Base-by-base conservation (phyloP, 2,113 vertebrate species). In the Nycticryphes semicollaris region DNA sequence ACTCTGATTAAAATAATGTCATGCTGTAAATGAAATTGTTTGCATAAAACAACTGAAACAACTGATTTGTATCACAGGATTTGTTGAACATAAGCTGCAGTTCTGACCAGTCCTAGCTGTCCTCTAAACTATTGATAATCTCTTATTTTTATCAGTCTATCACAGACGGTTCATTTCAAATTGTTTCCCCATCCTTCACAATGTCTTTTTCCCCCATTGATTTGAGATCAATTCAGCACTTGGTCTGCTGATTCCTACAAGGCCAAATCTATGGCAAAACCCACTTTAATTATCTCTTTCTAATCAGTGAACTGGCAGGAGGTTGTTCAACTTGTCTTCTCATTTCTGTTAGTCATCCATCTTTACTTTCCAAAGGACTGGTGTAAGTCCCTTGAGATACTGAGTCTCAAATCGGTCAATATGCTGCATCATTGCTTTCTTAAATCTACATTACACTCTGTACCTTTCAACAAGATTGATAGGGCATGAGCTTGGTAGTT, bases 381-480 rank as follows among this genome's bases (percentile, higher is more conserved):
- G 45, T 53, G 3, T 47, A 78, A 90, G 48, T 80, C 84, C 87
- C 74, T 69, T 45, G 91, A 83, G 91, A 80, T 43, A 39, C 25
- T 24, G 57, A 82, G 35, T 92, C 73, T 87, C 89, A 84, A 85
- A 91, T 90, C 53, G 79, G 89, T 93, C 95, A 93, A 89, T 94
- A 90, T 7, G 47, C 45, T 90, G 78, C 84, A 87, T 90, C 78
- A 69, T 50, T 85, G 63, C 67, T 90, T 94, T 89, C 81, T 91
- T 94, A 76, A 89, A 89, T 93, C 80, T 74, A 54, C 74, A 75
- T 37, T 69, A 66, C 21, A 22, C 56, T 81, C 63, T 54, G 10
- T 66, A 76, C n/a, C 41, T 91, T 83, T 94, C 93, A 89, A 62
- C 28, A 90, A 79, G 91, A 97, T 94, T 91, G 91, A 95, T 94